Conservation (phyloP, 2,797 vertebrate genomes). For the Geotrypetes seraphini region DNA sequence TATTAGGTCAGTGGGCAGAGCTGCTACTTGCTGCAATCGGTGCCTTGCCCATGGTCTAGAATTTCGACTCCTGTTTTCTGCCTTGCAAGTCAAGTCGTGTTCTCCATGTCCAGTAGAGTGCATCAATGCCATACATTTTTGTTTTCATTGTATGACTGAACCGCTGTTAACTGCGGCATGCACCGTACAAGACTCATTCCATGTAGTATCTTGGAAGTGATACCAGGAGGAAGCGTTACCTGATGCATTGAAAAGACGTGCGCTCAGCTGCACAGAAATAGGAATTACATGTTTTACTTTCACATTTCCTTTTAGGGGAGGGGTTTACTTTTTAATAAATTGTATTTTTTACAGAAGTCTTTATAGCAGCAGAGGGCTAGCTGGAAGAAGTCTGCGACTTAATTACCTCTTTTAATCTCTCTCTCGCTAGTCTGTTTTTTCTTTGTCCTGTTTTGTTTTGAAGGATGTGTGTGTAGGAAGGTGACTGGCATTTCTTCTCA, state of each 20-base stretch:
- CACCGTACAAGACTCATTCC: conserved; percentile 16
- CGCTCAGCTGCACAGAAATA: conserved; percentile 43
- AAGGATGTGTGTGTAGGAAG: background rate
- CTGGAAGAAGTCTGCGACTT: conserved; percentile 8
- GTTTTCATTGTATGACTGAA: too few species aligned
- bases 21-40: conserved; percentile 42
- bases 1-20: conserved; percentile 43
- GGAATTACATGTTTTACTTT: conserved; percentile 32
- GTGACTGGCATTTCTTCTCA: too few species aligned
- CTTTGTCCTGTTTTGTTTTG: too few species aligned
- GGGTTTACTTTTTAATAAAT: conserved; percentile 13
- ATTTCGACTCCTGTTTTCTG: conserved; percentile 45
- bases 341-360: conserved; percentile 25
- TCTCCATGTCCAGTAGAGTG: background rate
- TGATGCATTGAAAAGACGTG: too few species aligned
- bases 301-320: conserved; percentile 8
- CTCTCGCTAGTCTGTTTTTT: background rate
- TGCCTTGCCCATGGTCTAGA: conserved; percentile 50
- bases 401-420: conserved; percentile 6
- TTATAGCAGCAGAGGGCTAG: conserved; percentile 18
- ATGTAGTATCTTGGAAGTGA: background rate
- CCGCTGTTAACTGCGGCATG: too few species aligned
- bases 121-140: conserved; percentile 13
- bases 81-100: conserved; percentile 40
- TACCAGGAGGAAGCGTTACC: too few species aligned